These are phyloP conservation scores for Ophiodon elongatus DNA, from an alignment of 2,113 vertebrate species.

Conservation along the genomic window DNA sequence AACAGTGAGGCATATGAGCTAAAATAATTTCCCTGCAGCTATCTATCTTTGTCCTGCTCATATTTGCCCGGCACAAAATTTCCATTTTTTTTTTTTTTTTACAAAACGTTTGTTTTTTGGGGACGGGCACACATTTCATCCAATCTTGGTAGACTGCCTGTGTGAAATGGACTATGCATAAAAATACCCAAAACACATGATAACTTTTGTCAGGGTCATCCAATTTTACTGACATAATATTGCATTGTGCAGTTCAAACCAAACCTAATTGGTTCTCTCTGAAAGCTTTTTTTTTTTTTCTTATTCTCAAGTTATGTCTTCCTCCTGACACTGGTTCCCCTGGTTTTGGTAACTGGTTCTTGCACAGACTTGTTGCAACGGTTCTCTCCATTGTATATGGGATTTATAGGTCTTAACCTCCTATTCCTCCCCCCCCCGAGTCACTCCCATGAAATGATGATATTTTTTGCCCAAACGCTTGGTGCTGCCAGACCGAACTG, in stretches of 20 bases:
- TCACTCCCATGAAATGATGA: constrained; percentile 17
- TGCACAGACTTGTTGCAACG: constrained; percentile 45
- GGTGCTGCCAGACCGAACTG: constrained; percentile 38
- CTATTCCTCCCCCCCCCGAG: neutral
- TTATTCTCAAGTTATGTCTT: neutral
- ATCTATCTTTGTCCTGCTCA: neutral
- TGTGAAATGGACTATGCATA: too few species aligned
- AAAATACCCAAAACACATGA: too few species aligned
- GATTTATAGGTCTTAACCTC: constrained; percentile 10
- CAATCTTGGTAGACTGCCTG: too few species aligned
- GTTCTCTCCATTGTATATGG: neutral
- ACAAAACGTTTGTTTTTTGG: neutral
- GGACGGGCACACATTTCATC: neutral
- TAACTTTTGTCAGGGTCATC: too few species aligned
- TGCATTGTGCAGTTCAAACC: neutral
- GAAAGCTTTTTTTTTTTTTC: neutral
- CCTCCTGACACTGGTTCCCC: constrained; percentile 18
- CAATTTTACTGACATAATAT: neutral
- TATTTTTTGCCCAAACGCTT: constrained; percentile 13
- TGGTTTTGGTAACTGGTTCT: constrained; percentile 33
- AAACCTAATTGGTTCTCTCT: neutral
- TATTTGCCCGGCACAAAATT: neutral
- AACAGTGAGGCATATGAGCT: neutral
- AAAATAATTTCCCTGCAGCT: neutral
- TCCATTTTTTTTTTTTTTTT: too few species aligned